Percentiles rank a stretch among this genome's conserved stretches.
Evolutionary conservation across 2,888 invertebrate genomes (phyloP).

Genomic region (Cephalotes varians): DNA sequence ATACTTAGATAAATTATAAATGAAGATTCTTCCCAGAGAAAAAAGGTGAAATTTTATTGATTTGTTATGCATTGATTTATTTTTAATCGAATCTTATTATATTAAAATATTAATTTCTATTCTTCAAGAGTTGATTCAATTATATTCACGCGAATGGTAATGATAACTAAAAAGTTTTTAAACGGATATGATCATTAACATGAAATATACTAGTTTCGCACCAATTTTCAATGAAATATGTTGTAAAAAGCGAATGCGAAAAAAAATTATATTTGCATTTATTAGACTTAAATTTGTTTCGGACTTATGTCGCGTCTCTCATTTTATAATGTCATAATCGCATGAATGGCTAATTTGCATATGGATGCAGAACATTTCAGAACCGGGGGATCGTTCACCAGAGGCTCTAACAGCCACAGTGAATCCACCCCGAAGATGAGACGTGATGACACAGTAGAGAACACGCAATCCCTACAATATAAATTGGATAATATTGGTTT

Average conservation of each 20-base stretch:
- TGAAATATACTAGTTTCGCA: not conserved
- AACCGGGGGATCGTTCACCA: no score
- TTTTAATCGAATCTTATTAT: not conserved
- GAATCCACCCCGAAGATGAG: no score
- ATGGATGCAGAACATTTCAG: slow-evolving; percentile 39
- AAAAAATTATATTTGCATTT: slow-evolving; percentile 59
- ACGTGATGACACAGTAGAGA: no score
- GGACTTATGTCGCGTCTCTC: slow-evolving; percentile 55
- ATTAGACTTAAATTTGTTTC: slow-evolving; percentile 67
- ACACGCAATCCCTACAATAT: no score
- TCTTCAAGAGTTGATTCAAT: not conserved
- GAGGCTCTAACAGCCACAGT: no score
- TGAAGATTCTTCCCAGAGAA: not conserved
- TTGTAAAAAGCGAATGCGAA: slow-evolving; percentile 4
- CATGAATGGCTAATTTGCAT: slow-evolving; percentile 65
- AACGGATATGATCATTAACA: slow-evolving; percentile 2
- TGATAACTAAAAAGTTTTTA: not conserved
- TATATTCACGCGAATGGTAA: not conserved
- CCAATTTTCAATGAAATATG: slow-evolving; percentile 6
- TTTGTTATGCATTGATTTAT: not conserved
- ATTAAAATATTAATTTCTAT: not conserved
- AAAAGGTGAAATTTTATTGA: not conserved
- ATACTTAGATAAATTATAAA: not conserved
- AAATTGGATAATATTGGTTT: no score
- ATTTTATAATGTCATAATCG: slow-evolving; percentile 63